Base-by-base conservation (phyloP, 1,140 invertebrate species). In the Drosophila athabasca region DNA sequence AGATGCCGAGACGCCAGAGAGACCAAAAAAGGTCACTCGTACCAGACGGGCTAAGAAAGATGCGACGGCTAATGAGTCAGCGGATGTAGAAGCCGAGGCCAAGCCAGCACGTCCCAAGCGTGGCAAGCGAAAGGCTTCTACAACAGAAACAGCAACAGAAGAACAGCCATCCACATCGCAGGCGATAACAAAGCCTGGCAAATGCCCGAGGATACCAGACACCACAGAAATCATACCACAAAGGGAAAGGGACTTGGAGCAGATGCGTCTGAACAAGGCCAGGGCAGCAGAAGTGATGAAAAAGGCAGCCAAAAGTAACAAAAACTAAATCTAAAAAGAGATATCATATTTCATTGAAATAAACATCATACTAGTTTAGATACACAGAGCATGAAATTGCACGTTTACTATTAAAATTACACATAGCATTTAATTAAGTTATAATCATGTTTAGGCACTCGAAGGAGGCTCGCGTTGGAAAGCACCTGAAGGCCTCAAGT, bases 241-340 rank as follows among this genome's bases (percentile, higher is more conserved):
- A 88, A 93, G 94, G 67, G 94, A 96, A 81, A 94, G 93, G 61
- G 94, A 95, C 59, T 94, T 94, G 90, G 91, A 92, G 59, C 93
- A 93, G 76, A 91, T 95, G 44, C 90, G 95, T 39, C 92, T 95
- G 74, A 95, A 94, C 50, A 97, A 96, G 92, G 77, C 95, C 41
- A 95, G 95, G 90, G 96, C 96, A 8, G 96, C 96, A 46, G 95
- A 96, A 91, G 71, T 96, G 57, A 94, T 95, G 74, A 94, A 95
- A 74, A 96, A 95, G 6, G 94, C 94, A 26, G 1, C 57, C 5
- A 76, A 74, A 24, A 50, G 41, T 24, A 57, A 31, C 9, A 53
- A 52, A 31, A 57, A 41, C 13, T 26, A 61, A 65, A 24, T 2
- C 51, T 26, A 29, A 13, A 46, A 44, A 11, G 19, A 13, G 46